phyloP scores from a whole-genome alignment of 2,888 invertebrate genomes.

The Ichneumoninae sp. region DNA sequence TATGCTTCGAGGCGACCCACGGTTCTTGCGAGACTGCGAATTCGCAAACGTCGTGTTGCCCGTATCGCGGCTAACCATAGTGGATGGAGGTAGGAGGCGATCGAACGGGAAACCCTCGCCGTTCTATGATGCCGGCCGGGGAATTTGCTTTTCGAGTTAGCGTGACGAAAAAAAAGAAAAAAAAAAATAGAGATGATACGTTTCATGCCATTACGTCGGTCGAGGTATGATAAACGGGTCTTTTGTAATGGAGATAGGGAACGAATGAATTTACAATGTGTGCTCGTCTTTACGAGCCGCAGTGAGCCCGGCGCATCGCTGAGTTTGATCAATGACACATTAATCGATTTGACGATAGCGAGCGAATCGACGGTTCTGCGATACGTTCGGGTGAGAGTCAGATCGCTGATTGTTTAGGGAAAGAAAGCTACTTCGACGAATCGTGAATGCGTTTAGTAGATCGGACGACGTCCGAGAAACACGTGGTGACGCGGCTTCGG shows the following conservation, averaged over 20 bases:
- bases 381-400: neutral
- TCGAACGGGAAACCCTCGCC: slow-evolving; percentile 28
- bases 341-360: neutral
- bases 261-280: slow-evolving; percentile 66
- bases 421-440: slow-evolving; percentile 3
- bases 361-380: neutral
- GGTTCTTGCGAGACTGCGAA: slow-evolving; percentile 60
- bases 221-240: slow-evolving; percentile 39
- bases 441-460: neutral
- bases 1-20: slow-evolving; percentile 47
- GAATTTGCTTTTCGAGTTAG: slow-evolving; percentile 60
- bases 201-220: slow-evolving; percentile 3
- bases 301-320: slow-evolving; percentile 17
- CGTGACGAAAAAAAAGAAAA: slow-evolving; percentile 31
- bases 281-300: slow-evolving; percentile 10
- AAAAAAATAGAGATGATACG: neutral
- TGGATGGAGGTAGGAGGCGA: slow-evolving; percentile 50
- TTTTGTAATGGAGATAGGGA: slow-evolving; percentile 64
- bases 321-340: slow-evolving; percentile 58
- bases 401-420: neutral
- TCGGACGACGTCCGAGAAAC: neutral
- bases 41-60: slow-evolving; percentile 44
- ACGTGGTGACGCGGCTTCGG: neutral
- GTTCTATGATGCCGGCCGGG: slow-evolving; percentile 32
- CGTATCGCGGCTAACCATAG: slow-evolving; percentile 12